These are phyloP conservation scores for Lathamus discolor DNA, from an alignment of 2,113 vertebrate species.

Conservation along the genomic window DNA sequence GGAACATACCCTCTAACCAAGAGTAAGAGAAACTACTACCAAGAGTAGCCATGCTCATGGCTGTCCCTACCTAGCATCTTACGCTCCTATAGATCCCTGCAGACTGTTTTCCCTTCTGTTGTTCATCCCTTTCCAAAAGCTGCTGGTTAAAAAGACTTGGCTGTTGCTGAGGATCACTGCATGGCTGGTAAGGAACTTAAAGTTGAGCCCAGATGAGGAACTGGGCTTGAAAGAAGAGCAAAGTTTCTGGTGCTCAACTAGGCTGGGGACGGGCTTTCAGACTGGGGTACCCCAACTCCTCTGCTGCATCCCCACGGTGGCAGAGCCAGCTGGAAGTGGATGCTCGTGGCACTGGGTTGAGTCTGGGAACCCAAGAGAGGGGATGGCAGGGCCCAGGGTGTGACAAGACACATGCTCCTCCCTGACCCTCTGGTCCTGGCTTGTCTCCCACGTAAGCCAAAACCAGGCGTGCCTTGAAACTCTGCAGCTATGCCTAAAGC, in stretches of 20 bases:
- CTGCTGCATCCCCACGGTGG: background rate
- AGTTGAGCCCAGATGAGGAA: background rate
- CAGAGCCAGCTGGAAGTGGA: accelerated
- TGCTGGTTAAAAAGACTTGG: background rate
- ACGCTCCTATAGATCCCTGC: background rate
- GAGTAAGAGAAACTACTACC: background rate
- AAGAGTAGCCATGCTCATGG: background rate
- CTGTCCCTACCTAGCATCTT: background rate
- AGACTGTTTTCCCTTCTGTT: background rate
- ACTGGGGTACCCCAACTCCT: background rate
- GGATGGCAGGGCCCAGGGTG: background rate
- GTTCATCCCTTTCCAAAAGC: background rate
- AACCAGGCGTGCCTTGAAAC: background rate
- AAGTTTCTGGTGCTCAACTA: background rate
- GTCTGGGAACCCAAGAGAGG: background rate
- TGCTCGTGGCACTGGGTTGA: background rate
- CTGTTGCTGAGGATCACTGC: background rate
- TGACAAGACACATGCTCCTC: background rate
- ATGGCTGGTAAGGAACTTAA: background rate
- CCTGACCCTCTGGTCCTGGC: background rate
- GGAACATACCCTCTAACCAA: background rate
- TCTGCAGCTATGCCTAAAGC: background rate
- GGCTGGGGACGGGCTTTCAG: background rate
- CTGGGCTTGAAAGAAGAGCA: background rate
- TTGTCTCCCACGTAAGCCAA: background rate